Evolutionary conservation across 2,888 invertebrate genomes (phyloP).

Genomic region (Oasisia sp.): DNA sequence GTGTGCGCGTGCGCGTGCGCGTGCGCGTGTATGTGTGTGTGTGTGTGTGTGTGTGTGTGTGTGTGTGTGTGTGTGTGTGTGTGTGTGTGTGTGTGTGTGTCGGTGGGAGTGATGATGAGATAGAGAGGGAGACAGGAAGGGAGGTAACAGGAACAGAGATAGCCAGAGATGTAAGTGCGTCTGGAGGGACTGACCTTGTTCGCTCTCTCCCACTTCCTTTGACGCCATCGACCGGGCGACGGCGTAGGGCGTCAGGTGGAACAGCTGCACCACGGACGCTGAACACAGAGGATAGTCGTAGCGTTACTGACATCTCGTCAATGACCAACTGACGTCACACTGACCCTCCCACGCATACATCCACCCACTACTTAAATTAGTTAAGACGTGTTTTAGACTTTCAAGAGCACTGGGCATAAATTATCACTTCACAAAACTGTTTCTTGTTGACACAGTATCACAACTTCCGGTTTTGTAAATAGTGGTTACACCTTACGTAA

Average conservation of each 20-base stretch:
- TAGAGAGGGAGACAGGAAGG: background rate
- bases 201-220: constrained; percentile 55
- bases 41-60: no score
- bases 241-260: constrained; percentile 62
- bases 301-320: background rate
- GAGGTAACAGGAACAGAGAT: background rate
- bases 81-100: background rate
- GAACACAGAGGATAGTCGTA: constrained; percentile 30
- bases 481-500: background rate
- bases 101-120: background rate
- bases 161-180: no score
- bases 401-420: background rate
- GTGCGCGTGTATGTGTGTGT: no score
- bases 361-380: no score
- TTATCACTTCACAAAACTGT: background rate
- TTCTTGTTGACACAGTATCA: background rate
- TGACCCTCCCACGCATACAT: no score
- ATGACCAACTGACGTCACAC: background rate
- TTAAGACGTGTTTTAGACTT: background rate
- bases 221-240: constrained; percentile 61
- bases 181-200: constrained; percentile 52
- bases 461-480: background rate
- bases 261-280: constrained; percentile 59
- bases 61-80: no score
- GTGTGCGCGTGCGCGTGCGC: no score